These are phyloP conservation scores for Ditylenchus weischeri DNA, from an alignment of 2,888 invertebrate genomes.

Conservation along the genomic window DNA sequence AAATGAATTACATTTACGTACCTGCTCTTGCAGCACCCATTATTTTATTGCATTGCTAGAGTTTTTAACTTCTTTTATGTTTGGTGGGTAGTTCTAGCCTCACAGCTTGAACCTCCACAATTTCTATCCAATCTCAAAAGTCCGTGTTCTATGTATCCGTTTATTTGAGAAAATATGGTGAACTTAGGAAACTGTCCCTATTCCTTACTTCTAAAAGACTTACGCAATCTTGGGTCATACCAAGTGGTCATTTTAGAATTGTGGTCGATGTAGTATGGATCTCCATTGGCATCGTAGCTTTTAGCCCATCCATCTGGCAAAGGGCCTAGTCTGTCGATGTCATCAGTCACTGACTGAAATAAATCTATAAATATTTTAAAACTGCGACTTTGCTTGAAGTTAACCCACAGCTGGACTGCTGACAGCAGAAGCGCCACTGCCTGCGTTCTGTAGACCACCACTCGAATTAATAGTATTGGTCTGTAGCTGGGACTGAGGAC, in stretches of 20 bases:
- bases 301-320: conserved; percentile 39
- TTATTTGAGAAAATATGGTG: too few relatives aligned
- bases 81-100: too few relatives aligned
- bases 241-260: conserved; percentile 36
- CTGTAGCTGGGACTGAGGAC: conserved; percentile 21
- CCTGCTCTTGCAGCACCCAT: too few relatives aligned
- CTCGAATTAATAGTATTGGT: conserved; percentile 18
- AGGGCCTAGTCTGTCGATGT: conserved; percentile 32
- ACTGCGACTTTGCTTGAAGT: neutral
- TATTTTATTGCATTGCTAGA: too few relatives aligned
- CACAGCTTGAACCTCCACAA: too few relatives aligned
- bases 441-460: neutral
- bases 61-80: too few relatives aligned
- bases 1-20: too few relatives aligned
- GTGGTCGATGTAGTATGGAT: conserved; percentile 39
- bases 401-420: neutral
- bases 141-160: too few relatives aligned
- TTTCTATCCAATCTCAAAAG: too few relatives aligned
- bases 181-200: too few relatives aligned
- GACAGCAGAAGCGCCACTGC: neutral
- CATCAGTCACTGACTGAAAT: conserved; percentile 19
- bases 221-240: conserved; percentile 30
- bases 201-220: neutral
- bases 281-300: conserved; percentile 29
- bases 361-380: too few relatives aligned